These are phyloP conservation scores for Heliconius aoede DNA, from an alignment of 2,888 invertebrate species.

Conservation along the genomic window DNA sequence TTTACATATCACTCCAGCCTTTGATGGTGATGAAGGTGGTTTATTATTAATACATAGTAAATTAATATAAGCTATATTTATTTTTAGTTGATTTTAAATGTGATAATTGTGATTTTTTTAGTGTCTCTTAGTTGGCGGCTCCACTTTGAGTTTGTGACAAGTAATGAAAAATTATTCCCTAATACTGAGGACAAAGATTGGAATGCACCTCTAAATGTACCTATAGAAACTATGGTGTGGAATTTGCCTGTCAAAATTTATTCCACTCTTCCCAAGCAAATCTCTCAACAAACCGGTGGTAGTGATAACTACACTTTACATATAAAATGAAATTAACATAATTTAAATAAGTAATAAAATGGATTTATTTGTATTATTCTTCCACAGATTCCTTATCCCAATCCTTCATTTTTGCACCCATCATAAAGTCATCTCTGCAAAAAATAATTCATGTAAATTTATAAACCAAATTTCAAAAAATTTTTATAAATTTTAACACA, in stretches of 20 bases:
- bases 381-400: constrained; percentile 91
- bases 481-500: no score
- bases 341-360: constrained; percentile 34
- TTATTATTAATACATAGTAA: not conserved
- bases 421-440: constrained; percentile 93
- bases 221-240: constrained; percentile 99
- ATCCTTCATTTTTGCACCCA: constrained; percentile 94
- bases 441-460: constrained; percentile 64
- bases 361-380: constrained; percentile 57
- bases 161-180: constrained; percentile 86
- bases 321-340: constrained; percentile 53
- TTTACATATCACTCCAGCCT: constrained; percentile 97
- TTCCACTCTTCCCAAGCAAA: constrained; percentile 93
- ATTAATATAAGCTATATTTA: not conserved
- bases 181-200: constrained; percentile 86
- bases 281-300: constrained; percentile 85
- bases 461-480: not conserved
- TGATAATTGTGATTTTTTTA: constrained; percentile 55
- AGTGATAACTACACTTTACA: constrained; percentile 62
- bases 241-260: constrained; percentile 97
- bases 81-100: not conserved
- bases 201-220: constrained; percentile 92
- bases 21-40: constrained; percentile 93
- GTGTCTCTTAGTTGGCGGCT: constrained; percentile 96
- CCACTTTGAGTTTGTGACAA: constrained; percentile 98